Percentiles rank a stretch among this genome's conserved stretches.
Evolutionary conservation across 2,113 vertebrate species (phyloP).

Genomic region (Dipodomys ordii): DNA sequence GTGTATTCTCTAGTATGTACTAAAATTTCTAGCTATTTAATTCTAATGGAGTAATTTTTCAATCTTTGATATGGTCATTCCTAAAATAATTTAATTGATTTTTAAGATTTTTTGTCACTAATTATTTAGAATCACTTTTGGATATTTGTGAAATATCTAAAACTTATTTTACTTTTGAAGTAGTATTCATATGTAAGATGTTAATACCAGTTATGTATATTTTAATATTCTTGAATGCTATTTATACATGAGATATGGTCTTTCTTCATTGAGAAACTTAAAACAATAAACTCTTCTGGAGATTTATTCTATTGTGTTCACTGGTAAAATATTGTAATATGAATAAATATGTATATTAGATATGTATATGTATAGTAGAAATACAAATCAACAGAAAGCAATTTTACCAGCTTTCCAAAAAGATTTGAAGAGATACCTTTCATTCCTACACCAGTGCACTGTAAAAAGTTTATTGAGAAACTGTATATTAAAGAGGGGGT

Average conservation of each 20-base stretch:
- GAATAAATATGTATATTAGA: no score
- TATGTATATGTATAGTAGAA: not conserved
- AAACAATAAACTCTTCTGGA: not conserved
- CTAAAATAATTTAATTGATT: not conserved
- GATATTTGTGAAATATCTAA: not conserved
- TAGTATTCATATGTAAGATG: not conserved
- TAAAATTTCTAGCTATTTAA: not conserved
- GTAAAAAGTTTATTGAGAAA: not conserved
- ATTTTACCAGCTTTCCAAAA: not conserved
- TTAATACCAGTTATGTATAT: not conserved
- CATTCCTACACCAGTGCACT: not conserved
- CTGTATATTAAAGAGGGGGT: no score
- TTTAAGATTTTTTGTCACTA: not conserved
- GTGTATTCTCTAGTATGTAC: not conserved
- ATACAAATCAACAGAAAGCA: not conserved
- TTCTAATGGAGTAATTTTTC: not conserved
- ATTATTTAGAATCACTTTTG: not conserved
- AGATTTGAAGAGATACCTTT: not conserved
- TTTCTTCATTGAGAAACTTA: not conserved
- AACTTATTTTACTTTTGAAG: not conserved
- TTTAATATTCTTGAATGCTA: not conserved
- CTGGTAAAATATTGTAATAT: fast-evolving
- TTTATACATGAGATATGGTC: not conserved
- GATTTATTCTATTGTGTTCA: not conserved
- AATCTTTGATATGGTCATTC: not conserved